These are phyloP conservation scores for Pseudochaenichthys georgianus DNA, from an alignment of 2,797 vertebrate genomes.

Conservation along the genomic window DNA sequence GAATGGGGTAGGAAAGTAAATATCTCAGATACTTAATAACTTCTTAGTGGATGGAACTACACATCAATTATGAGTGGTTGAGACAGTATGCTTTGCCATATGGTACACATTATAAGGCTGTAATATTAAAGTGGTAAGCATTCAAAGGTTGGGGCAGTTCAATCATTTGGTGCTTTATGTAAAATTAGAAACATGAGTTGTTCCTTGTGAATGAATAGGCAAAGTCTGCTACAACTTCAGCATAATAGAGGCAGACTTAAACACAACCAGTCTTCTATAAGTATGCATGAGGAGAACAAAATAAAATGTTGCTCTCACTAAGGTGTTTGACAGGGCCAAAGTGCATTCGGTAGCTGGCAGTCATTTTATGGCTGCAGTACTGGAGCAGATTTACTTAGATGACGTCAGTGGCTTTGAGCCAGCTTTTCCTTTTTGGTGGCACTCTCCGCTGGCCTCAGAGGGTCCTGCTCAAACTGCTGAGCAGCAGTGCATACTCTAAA, in stretches of 20 bases:
- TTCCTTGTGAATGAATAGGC: constrained; percentile 35
- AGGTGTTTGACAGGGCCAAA: constrained; percentile 91
- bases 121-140: constrained; percentile 68
- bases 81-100: constrained; percentile 58
- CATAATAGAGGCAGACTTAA: constrained; percentile 41
- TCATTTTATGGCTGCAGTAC: constrained; percentile 90
- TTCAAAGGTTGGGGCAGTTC: constrained; percentile 64
- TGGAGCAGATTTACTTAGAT: constrained; percentile 94
- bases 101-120: constrained; percentile 72
- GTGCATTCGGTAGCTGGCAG: constrained; percentile 88
- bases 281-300: constrained; percentile 48
- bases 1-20: constrained; percentile 45
- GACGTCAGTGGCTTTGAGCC: constrained; percentile 95
- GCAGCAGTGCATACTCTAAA: constrained; percentile 90
- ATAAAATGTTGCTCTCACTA: constrained; percentile 65
- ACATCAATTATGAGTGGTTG: constrained; percentile 62
- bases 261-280: constrained; percentile 41
- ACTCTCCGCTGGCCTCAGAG: constrained; percentile 90
- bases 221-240: constrained; percentile 19
- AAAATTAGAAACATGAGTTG: constrained; percentile 41
- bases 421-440: constrained; percentile 91
- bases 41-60: constrained; percentile 33
- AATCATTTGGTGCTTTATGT: constrained; percentile 52
- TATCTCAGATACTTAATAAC: constrained; percentile 43
- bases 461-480: constrained; percentile 87